Evolutionary conservation across 2,113 vertebrate genomes (phyloP).

Genomic region (Ia io): DNA sequence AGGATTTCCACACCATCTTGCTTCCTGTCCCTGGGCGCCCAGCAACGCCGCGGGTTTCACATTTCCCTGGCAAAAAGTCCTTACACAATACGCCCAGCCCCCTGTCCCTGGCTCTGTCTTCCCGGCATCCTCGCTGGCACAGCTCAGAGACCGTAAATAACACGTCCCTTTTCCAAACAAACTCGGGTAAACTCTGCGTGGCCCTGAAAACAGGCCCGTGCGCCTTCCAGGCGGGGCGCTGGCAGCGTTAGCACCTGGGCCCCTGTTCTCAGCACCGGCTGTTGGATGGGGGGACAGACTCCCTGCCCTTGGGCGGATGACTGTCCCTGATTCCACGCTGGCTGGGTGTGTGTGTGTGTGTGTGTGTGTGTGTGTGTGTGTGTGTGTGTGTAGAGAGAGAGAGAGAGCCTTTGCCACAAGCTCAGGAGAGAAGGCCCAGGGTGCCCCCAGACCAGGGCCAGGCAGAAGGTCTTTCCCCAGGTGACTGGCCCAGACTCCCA

Average conservation of each 20-base stretch:
- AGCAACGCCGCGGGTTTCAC: not conserved
- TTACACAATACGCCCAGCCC: not conserved
- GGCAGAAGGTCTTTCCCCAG: not conserved
- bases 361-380: not conserved
- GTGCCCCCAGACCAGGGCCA: not conserved
- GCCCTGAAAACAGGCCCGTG: not conserved
- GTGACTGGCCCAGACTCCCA: too few species aligned
- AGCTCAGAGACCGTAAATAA: not conserved
- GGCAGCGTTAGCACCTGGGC: accelerated
- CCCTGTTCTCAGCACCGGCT: not conserved
- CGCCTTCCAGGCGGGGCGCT: not conserved
- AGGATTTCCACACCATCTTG: not conserved
- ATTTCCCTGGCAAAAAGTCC: not conserved
- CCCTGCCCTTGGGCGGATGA: not conserved
- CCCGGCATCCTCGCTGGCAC: not conserved
- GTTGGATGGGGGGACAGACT: accelerated
- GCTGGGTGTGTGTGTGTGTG: not conserved
- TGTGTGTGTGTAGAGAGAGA: not conserved
- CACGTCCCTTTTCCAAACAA: not conserved
- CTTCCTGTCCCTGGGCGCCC: too few species aligned
- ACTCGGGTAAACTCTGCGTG: not conserved
- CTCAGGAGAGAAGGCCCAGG: not conserved
- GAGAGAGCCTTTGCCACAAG: too few species aligned
- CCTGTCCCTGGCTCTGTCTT: not conserved
- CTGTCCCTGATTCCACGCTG: not conserved